A percentile compares a stretch with the other conserved stretches of the same genome.
These are phyloP conservation scores for Palloptera scutellata DNA, from an alignment of 2,888 invertebrate genomes.

Conservation along the genomic window DNA sequence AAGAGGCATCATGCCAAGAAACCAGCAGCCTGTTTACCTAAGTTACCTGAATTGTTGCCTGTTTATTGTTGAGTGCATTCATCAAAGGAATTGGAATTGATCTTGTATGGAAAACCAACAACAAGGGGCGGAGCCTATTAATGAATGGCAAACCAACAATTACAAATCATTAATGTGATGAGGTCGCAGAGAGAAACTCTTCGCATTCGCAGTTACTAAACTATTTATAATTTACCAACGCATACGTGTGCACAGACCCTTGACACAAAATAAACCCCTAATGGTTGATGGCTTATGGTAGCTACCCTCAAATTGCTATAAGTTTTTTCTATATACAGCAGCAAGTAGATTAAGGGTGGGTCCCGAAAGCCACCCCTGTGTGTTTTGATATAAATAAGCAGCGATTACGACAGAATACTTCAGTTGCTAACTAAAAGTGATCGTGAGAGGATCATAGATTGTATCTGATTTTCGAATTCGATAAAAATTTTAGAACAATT, in stretches of 20 bases:
- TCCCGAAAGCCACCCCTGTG: conserved; percentile 28
- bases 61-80: neutral
- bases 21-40: neutral
- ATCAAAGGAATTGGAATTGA: neutral
- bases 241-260: conserved; percentile 10
- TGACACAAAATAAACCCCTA: conserved; percentile 20
- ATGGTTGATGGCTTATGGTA: conserved; percentile 28
- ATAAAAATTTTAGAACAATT: neutral
- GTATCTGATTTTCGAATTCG: neutral
- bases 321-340: conserved; percentile 37
- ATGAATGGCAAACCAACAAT: conserved; percentile 46
- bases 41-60: conserved; percentile 1
- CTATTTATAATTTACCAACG: conserved; percentile 30
- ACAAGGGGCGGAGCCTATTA: conserved; percentile 54
- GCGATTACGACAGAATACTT: conserved; percentile 36
- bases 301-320: conserved; percentile 56
- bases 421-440: conserved; percentile 52
- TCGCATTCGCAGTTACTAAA: conserved; percentile 14
- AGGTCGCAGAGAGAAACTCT: neutral
- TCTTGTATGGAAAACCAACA: conserved; percentile 21
- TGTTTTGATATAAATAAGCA: conserved; percentile 49
- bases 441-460: conserved; percentile 36
- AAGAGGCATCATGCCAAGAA: no score
- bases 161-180: conserved; percentile 45
- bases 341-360: conserved; percentile 33